Conservation (phyloP, 30 jellyfish, hydroid and myxozoan genomes). For the Mastigias papua region DNA sequence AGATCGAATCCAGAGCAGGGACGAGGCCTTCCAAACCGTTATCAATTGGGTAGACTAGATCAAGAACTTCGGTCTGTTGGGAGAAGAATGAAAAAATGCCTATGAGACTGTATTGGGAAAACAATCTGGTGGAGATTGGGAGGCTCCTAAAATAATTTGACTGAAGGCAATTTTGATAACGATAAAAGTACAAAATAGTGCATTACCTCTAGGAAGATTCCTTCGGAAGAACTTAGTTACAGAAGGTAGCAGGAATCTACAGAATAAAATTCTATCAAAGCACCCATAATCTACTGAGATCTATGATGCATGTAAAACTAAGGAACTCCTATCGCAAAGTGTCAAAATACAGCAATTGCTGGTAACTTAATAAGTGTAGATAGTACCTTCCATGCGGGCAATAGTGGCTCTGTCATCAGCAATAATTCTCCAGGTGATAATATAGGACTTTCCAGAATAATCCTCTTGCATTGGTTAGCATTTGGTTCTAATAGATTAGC, state of each 20-base stretch:
- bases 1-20: constrained; percentile 73
- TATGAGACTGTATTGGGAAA: too few relatives aligned
- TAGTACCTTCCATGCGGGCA: constrained; percentile 69
- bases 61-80: constrained; percentile 57
- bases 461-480: constrained; percentile 73
- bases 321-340: background rate
- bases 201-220: too few relatives aligned
- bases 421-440: constrained; percentile 65
- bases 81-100: too few relatives aligned
- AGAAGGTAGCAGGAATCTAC: background rate
- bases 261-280: background rate
- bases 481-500: constrained; percentile 68
- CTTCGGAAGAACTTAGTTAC: background rate
- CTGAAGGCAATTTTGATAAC: too few relatives aligned
- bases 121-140: too few relatives aligned
- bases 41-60: constrained; percentile 56
- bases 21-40: constrained; percentile 70
- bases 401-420: constrained; percentile 25
- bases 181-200: too few relatives aligned
- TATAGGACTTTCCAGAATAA: constrained; percentile 65
- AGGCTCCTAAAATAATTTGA: too few relatives aligned
- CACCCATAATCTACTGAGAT: background rate
- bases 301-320: background rate
- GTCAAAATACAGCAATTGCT: background rate
- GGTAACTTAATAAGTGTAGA: too few relatives aligned